These are phyloP conservation scores for Drosophila pseudoananassae DNA, from an alignment of 1,140 invertebrate species.

Conservation along the genomic window DNA sequence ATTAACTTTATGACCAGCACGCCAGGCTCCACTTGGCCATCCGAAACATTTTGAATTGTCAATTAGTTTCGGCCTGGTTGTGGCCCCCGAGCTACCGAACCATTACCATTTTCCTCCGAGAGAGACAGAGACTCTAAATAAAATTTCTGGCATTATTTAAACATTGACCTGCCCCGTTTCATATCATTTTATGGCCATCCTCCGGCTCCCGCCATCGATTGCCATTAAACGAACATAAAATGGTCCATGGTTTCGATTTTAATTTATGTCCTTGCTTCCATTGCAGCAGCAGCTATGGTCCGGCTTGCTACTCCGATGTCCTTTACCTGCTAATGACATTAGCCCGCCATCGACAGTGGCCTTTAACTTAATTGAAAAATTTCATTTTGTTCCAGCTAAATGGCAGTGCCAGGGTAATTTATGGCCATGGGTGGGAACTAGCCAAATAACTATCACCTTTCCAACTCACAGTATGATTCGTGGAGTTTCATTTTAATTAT, in stretches of 20 bases:
- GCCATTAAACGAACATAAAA: slow-evolving; percentile 66
- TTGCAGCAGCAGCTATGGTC: not conserved
- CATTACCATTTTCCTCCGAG: slow-evolving; percentile 7
- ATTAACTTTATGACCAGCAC: slow-evolving; percentile 76
- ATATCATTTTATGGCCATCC: slow-evolving; percentile 33
- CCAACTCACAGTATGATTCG: slow-evolving; percentile 28
- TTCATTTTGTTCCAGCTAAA: slow-evolving; percentile 73
- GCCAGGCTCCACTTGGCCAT: slow-evolving; percentile 36
- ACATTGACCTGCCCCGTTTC: slow-evolving; percentile 19
- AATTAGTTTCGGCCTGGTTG: slow-evolving; percentile 48
- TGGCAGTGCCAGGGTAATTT: slow-evolving; percentile 65
- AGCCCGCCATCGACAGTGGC: slow-evolving; percentile 58
- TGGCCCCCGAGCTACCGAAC: slow-evolving; percentile 5
- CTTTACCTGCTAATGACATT: slow-evolving; percentile 71
- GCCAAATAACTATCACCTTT: slow-evolving; percentile 18
- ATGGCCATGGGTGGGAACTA: slow-evolving; percentile 36
- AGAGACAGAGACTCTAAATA: slow-evolving; percentile 13
- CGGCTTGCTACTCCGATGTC: slow-evolving; percentile 8
- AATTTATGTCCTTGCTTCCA: slow-evolving; percentile 62
- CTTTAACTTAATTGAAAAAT: slow-evolving; percentile 79
- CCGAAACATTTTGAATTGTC: slow-evolving; percentile 71
- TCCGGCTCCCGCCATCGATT: slow-evolving; percentile 13
- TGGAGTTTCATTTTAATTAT: slow-evolving; percentile 41
- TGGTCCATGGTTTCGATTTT: slow-evolving; percentile 58
- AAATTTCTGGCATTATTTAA: slow-evolving; percentile 31